phyloP scores from a whole-genome alignment of 2,888 invertebrate genomes.

The Luperina testacea region DNA sequence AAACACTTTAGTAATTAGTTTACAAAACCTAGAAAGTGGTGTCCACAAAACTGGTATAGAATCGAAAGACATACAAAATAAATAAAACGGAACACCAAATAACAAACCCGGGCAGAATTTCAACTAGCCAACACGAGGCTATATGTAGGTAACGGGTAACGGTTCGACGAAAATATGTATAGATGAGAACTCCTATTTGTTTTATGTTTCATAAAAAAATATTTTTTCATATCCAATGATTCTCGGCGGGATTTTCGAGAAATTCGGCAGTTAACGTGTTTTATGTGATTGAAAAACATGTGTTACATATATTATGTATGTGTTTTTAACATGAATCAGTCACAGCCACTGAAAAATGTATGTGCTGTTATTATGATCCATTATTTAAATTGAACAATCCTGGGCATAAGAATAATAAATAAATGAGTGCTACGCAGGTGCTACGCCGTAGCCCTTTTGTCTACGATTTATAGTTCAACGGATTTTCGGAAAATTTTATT shows the following conservation, averaged over 20 bases:
- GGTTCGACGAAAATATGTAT: neutral
- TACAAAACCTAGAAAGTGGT: conserved; percentile 12
- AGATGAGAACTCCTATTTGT: conserved; percentile 16
- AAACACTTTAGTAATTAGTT: conserved; percentile 33
- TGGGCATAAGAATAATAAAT: conserved; percentile 6
- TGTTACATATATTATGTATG: conserved; percentile 27
- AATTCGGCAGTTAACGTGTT: conserved; percentile 38
- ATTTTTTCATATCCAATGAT: conserved; percentile 28
- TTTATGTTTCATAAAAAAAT: conserved; percentile 37
- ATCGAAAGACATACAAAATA: conserved; percentile 22
- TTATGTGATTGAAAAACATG: conserved; percentile 59
- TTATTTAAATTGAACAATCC: conserved; percentile 21
- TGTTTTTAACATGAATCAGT: conserved; percentile 17
- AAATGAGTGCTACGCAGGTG: conserved; percentile 24
- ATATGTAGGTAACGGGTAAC: neutral
- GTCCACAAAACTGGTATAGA: conserved; percentile 1
- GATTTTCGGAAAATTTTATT: neutral
- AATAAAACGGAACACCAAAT: conserved; percentile 28
- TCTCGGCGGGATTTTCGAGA: conserved; percentile 16
- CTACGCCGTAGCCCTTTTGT: conserved; percentile 25
- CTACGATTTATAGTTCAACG: conserved; percentile 6
- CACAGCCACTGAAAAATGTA: conserved; percentile 19
- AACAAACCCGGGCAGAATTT: conserved; percentile 46
- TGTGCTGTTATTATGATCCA: neutral
- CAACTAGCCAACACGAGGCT: conserved; percentile 32